Conservation (phyloP, 2,797 vertebrate genomes). For the Limosa lapponica region DNA sequence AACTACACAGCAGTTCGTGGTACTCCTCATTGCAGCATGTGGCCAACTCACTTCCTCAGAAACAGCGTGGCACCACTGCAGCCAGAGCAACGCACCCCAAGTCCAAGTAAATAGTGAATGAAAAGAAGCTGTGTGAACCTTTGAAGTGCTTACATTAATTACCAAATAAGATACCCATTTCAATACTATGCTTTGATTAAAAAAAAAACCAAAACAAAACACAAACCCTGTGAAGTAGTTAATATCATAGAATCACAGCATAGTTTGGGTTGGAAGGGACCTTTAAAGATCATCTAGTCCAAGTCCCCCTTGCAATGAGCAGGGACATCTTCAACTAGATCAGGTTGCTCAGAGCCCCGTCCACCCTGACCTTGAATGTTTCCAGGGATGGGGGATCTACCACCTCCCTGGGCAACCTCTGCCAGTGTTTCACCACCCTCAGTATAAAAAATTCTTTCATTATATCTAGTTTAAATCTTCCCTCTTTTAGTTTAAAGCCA, state of each 20-base stretch:
- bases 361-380: neutral
- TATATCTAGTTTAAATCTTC: neutral
- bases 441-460: neutral
- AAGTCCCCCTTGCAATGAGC: neutral
- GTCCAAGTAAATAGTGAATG: neutral
- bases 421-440: neutral
- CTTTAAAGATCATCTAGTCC: neutral
- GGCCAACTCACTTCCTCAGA: conserved; percentile 3
- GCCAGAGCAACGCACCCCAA: neutral
- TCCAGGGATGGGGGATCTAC: neutral
- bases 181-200: neutral
- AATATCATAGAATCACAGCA: neutral
- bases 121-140: neutral
- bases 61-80: neutral
- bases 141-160: neutral
- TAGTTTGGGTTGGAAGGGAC: neutral
- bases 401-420: neutral
- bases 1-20: neutral
- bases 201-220: neutral
- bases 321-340: neutral
- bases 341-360: neutral
- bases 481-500: neutral
- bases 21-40: neutral
- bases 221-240: neutral
- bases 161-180: neutral